phyloP scores from a whole-genome alignment of 2,888 invertebrate genomes.

The Tetropium fuscum region DNA sequence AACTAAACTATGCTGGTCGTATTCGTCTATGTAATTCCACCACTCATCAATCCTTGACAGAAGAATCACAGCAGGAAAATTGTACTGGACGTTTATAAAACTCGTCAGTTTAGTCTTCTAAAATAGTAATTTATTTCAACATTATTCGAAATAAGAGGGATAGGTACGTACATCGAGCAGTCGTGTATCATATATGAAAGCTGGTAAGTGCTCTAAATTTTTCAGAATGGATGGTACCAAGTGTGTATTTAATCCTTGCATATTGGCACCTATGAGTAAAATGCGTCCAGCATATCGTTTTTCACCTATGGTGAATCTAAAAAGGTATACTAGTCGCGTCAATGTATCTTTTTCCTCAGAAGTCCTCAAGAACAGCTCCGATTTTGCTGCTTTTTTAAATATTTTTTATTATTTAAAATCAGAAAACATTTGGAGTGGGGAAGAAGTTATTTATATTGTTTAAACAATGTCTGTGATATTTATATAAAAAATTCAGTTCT shows the following conservation, averaged over 20 bases:
- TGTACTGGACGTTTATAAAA: conserved; percentile 49
- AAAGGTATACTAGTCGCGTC: too few relatives aligned
- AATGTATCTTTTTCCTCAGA: too few relatives aligned
- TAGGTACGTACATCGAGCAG: conserved; percentile 40
- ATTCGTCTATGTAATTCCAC: conserved; percentile 61
- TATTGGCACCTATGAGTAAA: conserved; percentile 55
- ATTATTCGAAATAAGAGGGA: neutral
- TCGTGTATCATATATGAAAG: conserved; percentile 62
- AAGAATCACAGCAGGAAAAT: conserved; percentile 60
- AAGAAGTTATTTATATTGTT: too few relatives aligned
- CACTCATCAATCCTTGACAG: conserved; percentile 60
- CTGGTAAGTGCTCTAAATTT: conserved; percentile 68
- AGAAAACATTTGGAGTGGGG: too few relatives aligned
- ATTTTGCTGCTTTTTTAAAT: too few relatives aligned
- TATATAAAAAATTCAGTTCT: too few relatives aligned
- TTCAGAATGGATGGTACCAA: conserved; percentile 73
- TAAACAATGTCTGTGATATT: too few relatives aligned
- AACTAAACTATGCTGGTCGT: conserved; percentile 55
- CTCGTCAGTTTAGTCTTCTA: conserved; percentile 47
- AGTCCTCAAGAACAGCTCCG: too few relatives aligned
- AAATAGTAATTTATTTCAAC: conserved; percentile 12
- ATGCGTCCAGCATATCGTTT: conserved; percentile 60
- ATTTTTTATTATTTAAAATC: too few relatives aligned
- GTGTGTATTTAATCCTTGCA: conserved; percentile 71
- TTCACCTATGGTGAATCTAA: conserved; percentile 54